A percentile compares a stretch with the other conserved stretches of the same genome.
phyloP scores from a whole-genome alignment of 2,888 invertebrate genomes.

The Altica lythri region DNA sequence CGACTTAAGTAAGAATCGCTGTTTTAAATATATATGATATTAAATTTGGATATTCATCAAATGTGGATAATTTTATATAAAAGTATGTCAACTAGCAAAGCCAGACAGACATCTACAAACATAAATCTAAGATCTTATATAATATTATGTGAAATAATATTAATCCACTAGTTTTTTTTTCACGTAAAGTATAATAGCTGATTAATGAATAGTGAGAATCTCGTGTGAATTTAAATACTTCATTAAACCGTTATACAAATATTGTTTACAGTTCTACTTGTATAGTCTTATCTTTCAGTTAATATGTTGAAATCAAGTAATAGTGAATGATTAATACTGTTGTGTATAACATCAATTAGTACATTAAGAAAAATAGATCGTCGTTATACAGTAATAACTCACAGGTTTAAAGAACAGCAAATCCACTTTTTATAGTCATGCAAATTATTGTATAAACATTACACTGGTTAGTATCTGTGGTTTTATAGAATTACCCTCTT shows the following conservation, averaged over 20 bases:
- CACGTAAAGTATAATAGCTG: background rate
- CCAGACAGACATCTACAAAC: too few species aligned
- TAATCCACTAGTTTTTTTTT: background rate
- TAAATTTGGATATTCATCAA: too few species aligned
- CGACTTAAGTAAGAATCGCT: too few species aligned
- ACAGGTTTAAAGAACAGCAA: background rate
- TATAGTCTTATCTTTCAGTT: conserved; percentile 8
- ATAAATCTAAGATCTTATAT: conserved; percentile 8
- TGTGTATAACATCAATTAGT: conserved; percentile 7
- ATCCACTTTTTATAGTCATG: too few species aligned
- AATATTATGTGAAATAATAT: conserved; percentile 13
- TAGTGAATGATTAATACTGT: conserved; percentile 6
- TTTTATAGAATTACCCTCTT: too few species aligned
- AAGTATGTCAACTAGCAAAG: too few species aligned
- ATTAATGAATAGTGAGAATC: conserved; percentile 12
- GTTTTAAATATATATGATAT: too few species aligned
- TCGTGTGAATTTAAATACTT: conserved; percentile 1
- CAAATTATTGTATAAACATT: too few species aligned
- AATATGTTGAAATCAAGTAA: conserved; percentile 10
- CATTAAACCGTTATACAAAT: conserved; percentile 14
- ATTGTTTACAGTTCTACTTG: conserved; percentile 14
- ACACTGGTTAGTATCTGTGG: too few species aligned
- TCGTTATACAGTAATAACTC: too few species aligned
- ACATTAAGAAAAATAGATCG: background rate
- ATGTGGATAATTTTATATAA: too few species aligned